phyloP scores from a whole-genome alignment of 2,888 invertebrate genomes.

The Xylota segnis region DNA sequence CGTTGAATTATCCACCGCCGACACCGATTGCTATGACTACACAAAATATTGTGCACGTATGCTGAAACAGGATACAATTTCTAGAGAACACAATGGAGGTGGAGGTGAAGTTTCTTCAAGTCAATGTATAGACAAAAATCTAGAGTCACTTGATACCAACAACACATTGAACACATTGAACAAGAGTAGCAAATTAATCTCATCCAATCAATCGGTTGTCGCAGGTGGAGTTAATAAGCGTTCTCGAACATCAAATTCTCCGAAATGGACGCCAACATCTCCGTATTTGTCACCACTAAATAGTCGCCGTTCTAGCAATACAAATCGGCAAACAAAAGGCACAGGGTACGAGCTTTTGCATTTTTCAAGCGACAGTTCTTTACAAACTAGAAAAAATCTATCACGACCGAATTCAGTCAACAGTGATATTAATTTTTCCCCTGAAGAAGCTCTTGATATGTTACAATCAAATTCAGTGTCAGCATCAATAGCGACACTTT shows the following conservation, averaged over 20 bases:
- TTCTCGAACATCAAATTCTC: constrained; percentile 41
- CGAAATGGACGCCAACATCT: constrained; percentile 53
- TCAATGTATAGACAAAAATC: constrained; percentile 28
- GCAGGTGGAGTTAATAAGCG: constrained; percentile 24
- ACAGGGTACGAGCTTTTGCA: constrained; percentile 82
- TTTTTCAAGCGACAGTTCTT: constrained; percentile 82
- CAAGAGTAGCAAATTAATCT: background rate
- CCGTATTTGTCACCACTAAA: constrained; percentile 30
- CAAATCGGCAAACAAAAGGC: constrained; percentile 78
- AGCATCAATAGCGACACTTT: constrained; percentile 78
- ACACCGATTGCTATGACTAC: constrained; percentile 42
- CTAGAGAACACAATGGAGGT: constrained; percentile 8
- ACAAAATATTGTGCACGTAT: constrained; percentile 26
- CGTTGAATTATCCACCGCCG: constrained; percentile 29
- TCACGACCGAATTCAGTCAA: constrained; percentile 83
- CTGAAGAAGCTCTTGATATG: constrained; percentile 77
- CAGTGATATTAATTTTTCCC: constrained; percentile 80
- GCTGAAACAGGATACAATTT: background rate
- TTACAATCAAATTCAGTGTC: constrained; percentile 61
- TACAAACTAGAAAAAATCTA: constrained; percentile 79
- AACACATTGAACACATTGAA: constrained; percentile 19
- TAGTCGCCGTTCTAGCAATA: constrained; percentile 47
- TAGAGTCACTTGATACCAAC: constrained; percentile 10
- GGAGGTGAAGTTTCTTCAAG: constrained; percentile 15
- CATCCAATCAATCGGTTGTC: background rate